phyloP scores from a whole-genome alignment of 2,888 invertebrate genomes.

The Chorisops tibialis region DNA sequence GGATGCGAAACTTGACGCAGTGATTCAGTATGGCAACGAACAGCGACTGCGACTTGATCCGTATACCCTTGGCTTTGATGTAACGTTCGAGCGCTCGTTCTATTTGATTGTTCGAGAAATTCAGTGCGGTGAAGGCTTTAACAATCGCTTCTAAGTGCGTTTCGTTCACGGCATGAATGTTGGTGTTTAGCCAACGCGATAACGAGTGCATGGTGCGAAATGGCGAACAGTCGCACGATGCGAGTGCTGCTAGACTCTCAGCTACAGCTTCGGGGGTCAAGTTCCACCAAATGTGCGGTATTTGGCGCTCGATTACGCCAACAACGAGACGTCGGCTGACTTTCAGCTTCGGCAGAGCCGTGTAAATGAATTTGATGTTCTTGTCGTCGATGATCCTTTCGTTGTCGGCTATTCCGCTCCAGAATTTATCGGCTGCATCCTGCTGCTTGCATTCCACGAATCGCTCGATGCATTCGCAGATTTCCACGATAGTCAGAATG shows the following conservation, averaged over 20 bases:
- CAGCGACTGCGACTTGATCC: constrained; percentile 56
- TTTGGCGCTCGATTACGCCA: constrained; percentile 58
- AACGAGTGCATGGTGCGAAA: constrained; percentile 50
- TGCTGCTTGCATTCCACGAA: constrained; percentile 53
- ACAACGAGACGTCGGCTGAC: constrained; percentile 60
- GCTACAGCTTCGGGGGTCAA: constrained; percentile 54
- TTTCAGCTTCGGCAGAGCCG: constrained; percentile 57
- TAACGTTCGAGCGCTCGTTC: constrained; percentile 62
- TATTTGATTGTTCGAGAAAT: constrained; percentile 58
- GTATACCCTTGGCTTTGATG: constrained; percentile 55
- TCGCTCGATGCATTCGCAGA: constrained; percentile 57
- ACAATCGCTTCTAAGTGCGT: constrained; percentile 57
- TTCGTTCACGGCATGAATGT: constrained; percentile 61
- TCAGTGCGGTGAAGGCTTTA: constrained; percentile 56
- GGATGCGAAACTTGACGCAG: constrained; percentile 58
- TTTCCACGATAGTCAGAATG: constrained; percentile 57
- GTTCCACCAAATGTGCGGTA: constrained; percentile 58
- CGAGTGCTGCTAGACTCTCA: constrained; percentile 54
- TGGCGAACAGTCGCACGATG: constrained; percentile 50
- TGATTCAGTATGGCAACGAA: constrained; percentile 61
- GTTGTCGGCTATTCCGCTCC: constrained; percentile 62
- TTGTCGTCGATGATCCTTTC: constrained; percentile 58
- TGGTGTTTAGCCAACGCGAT: constrained; percentile 59
- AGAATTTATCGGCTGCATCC: constrained; percentile 61
- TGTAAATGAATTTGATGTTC: constrained; percentile 59